Conservation (phyloP, 1,140 invertebrate species). For the Anagrus nilaparvatae region DNA sequence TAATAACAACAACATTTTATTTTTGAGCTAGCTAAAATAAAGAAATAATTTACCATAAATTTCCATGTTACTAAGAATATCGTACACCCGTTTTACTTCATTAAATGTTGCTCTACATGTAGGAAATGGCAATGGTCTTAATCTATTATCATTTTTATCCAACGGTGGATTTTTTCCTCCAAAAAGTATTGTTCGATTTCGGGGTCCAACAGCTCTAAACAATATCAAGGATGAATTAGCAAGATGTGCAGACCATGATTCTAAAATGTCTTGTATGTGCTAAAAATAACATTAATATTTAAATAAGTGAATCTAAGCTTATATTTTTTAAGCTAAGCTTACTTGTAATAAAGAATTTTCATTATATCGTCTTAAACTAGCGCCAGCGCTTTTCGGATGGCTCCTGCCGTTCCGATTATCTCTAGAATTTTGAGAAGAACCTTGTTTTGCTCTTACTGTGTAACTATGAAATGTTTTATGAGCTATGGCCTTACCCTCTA, state of each 20-base stretch:
- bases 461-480: slow-evolving; percentile 87
- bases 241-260: slow-evolving; percentile 58
- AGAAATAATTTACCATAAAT: slow-evolving; percentile 53
- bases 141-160: slow-evolving; percentile 51
- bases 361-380: slow-evolving; percentile 70
- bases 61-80: slow-evolving; percentile 58
- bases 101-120: slow-evolving; percentile 72
- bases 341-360: slow-evolving; percentile 59
- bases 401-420: slow-evolving; percentile 54
- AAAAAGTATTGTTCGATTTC: slow-evolving; percentile 64
- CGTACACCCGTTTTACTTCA: slow-evolving; percentile 68
- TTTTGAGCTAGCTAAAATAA: neutral
- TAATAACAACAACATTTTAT: slow-evolving; percentile 4
- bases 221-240: slow-evolving; percentile 64
- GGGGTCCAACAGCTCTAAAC: slow-evolving; percentile 63
- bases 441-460: slow-evolving; percentile 74
- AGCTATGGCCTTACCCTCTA: slow-evolving; percentile 18
- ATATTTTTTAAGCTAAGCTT: too few relatives aligned
- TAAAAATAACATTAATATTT: too few relatives aligned
- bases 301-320: slow-evolving; percentile 2
- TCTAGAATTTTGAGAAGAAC: slow-evolving; percentile 60
- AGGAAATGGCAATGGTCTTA: slow-evolving; percentile 71
- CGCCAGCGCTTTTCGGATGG: slow-evolving; percentile 68
- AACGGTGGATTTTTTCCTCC: slow-evolving; percentile 61
- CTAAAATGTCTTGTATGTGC: slow-evolving; percentile 69